Evolutionary conservation across 2,113 vertebrate species (phyloP).

Genomic region (Channa maculata): DNA sequence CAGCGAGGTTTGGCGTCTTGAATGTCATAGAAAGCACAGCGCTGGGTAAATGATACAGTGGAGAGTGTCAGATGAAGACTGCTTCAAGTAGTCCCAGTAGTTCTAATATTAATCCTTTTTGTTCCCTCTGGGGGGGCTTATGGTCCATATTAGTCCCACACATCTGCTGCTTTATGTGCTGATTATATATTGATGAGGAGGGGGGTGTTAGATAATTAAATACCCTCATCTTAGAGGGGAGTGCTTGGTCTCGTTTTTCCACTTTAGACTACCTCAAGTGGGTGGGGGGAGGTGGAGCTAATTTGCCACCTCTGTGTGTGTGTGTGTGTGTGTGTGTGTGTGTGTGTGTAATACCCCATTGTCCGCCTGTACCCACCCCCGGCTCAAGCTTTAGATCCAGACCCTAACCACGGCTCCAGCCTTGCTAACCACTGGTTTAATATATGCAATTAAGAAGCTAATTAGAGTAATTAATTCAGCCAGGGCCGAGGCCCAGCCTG

Average conservation of each 20-base stretch:
- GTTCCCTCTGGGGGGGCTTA: constrained; percentile 60
- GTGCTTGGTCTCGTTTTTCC: constrained; percentile 61
- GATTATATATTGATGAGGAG: constrained; percentile 79
- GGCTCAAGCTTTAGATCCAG: constrained; percentile 58
- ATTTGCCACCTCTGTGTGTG: constrained; percentile 17
- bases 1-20: constrained; percentile 24
- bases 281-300: constrained; percentile 35
- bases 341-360: constrained; percentile 55
- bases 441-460: constrained; percentile 86
- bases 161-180: constrained; percentile 72
- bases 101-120: constrained; percentile 68
- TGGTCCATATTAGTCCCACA: constrained; percentile 64
- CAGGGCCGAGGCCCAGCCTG: constrained; percentile 75
- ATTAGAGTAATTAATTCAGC: constrained; percentile 88
- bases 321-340: constrained; percentile 19
- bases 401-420: constrained; percentile 63
- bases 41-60: constrained; percentile 49
- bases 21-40: constrained; percentile 32
- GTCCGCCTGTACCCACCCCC: constrained; percentile 53
- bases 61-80: constrained; percentile 49
- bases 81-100: constrained; percentile 61
- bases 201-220: constrained; percentile 65
- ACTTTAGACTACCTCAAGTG: constrained; percentile 70
- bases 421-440: constrained; percentile 81
- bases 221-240: constrained; percentile 46